Base-by-base conservation (phyloP, 1,140 invertebrate species). In the Diachasma alloeum region DNA sequence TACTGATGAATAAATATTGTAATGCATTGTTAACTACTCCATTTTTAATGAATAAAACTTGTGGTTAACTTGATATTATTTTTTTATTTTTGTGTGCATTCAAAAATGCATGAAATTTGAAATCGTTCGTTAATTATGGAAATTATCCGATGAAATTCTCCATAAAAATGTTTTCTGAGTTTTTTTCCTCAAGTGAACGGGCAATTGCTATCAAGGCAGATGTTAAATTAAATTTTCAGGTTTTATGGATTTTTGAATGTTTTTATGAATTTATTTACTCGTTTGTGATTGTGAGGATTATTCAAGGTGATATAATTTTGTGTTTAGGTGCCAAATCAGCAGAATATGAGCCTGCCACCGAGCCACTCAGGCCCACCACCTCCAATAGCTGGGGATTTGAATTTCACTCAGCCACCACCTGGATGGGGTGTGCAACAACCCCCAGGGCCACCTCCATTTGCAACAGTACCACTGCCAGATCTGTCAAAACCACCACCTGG, bases 401-500 rank as follows among this genome's bases (percentile, higher is more conserved):
- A 92, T 81, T 91, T 93, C 74, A 91, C 89, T 83, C 91, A 92
- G 73, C 91, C 92, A 48, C 92, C 92, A 0, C 90, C 90, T 26
- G 90, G 90, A 37, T 90, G 89, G 87, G 84, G 85, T 26, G 85
- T 85, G 36, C 80, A 83, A 10, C 72, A 84, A 4, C 84, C 78
- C 5, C 80, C 79, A 59, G 90, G 84, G 77, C 85, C 82, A 11
- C 85, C 87, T 26, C 83, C 88, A 31, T 87, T 88, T 59, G 56
- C 84, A 1, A 91, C 88, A 76, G 90, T 92, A 74, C 90, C 91
- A 42, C 83, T 96, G 83, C 95, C 95, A 37, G 95, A 97, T 89
- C 92, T 97, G 81, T 95, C 94, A 42, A 95, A 95, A 83, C 96
- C 96, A 6, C 96, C 96, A 0, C 95, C 95, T 22, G 95, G 95